These are phyloP conservation scores for Melanotus villosus DNA, from an alignment of 2,888 invertebrate species.

Conservation along the genomic window DNA sequence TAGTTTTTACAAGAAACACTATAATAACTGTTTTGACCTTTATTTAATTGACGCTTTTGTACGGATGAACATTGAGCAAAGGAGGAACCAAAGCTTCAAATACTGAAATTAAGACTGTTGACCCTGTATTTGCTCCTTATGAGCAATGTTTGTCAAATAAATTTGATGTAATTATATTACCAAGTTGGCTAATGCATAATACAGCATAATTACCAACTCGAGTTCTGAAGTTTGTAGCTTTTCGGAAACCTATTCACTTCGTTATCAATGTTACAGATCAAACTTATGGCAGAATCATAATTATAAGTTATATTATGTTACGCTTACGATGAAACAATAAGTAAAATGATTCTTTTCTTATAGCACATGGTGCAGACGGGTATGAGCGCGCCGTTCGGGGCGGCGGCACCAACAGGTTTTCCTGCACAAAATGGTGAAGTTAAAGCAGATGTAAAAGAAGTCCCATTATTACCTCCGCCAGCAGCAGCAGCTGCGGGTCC, in stretches of 20 bases:
- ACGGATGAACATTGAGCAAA: not conserved
- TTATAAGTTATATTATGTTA: too few species aligned
- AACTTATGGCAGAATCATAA: too few species aligned
- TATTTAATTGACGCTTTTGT: constrained; percentile 14
- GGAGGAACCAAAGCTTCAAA: not conserved
- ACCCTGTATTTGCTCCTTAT: not conserved
- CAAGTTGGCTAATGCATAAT: too few species aligned
- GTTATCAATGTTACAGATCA: too few species aligned
- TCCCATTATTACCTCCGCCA: constrained; percentile 69
- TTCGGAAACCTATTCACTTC: too few species aligned
- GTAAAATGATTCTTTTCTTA: constrained; percentile 66
- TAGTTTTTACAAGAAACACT: constrained; percentile 20
- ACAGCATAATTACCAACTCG: too few species aligned
- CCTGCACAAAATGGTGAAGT: constrained; percentile 69
- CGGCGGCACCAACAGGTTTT: constrained; percentile 75
- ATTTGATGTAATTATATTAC: too few species aligned
- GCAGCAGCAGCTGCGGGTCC: constrained; percentile 66
- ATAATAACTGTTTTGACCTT: constrained; percentile 34
- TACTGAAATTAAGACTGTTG: not conserved
- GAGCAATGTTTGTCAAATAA: too few species aligned
- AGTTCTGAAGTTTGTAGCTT: too few species aligned
- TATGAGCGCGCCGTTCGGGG: constrained; percentile 82
- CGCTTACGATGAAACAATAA: too few species aligned
- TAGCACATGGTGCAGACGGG: constrained; percentile 97
- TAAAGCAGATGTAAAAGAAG: constrained; percentile 64